phyloP scores from a whole-genome alignment of 2,888 invertebrate genomes.

The Metellina segmentata region DNA sequence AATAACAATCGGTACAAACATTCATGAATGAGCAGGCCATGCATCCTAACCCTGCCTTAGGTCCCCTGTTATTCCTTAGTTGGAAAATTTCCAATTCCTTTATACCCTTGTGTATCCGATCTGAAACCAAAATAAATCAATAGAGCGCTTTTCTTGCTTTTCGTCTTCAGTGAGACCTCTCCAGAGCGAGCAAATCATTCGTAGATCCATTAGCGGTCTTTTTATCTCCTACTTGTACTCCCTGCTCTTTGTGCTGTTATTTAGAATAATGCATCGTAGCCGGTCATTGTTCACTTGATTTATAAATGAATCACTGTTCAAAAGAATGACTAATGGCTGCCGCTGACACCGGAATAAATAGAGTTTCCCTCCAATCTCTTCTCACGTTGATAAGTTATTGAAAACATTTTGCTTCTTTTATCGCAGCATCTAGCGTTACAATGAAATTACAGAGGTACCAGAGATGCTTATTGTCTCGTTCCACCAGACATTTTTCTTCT shows the following conservation, averaged over 20 bases:
- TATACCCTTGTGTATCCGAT: not conserved
- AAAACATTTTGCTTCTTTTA: not conserved
- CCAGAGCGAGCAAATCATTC: not conserved
- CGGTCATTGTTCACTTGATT: not conserved
- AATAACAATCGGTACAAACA: too few relatives aligned
- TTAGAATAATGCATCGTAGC: not conserved
- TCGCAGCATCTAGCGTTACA: too few relatives aligned
- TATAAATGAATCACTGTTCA: not conserved
- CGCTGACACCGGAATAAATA: not conserved
- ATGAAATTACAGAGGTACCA: too few relatives aligned
- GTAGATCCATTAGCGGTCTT: not conserved
- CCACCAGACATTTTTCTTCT: too few relatives aligned
- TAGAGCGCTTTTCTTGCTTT: not conserved
- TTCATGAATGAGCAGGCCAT: not conserved
- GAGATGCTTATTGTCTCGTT: too few relatives aligned
- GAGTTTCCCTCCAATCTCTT: not conserved
- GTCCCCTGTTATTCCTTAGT: not conserved
- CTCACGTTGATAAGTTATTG: not conserved
- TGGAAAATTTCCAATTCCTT: not conserved
- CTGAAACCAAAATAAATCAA: not conserved
- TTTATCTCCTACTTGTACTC: not conserved
- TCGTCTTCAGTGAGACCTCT: not conserved
- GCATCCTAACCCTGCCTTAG: not conserved
- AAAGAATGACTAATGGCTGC: not conserved
- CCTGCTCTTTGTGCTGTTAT: not conserved